A percentile compares a stretch with the other conserved stretches of the same genome.
Conservation (phyloP, 2,797 vertebrate species). For the Sphenodon punctatus region DNA sequence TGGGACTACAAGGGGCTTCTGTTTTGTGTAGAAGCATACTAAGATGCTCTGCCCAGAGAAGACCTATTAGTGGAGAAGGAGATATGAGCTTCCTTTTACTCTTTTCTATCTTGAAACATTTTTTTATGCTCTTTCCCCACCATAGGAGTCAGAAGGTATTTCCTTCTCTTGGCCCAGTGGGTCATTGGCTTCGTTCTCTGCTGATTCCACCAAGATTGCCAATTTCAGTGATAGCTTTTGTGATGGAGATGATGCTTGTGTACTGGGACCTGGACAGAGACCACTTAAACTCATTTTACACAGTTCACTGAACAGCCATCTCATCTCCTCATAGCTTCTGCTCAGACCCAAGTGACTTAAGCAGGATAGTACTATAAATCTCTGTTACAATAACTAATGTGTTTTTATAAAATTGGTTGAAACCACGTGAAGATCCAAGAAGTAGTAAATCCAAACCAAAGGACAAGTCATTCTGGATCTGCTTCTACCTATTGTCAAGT, state of each 20-base stretch:
- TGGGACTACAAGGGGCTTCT: too few relatives aligned
- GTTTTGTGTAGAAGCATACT: background rate
- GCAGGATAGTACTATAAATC: background rate
- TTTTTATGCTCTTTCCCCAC: background rate
- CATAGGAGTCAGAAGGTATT: background rate
- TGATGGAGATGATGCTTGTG: background rate
- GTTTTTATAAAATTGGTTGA: background rate
- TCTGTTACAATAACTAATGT: background rate
- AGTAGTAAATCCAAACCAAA: background rate
- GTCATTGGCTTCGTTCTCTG: background rate
- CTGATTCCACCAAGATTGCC: background rate
- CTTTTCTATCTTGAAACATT: background rate
- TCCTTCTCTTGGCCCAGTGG: fast-evolving
- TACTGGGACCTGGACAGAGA: background rate
- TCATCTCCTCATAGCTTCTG: background rate
- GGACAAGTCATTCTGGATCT: background rate
- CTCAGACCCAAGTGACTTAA: background rate
- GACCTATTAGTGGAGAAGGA: background rate
- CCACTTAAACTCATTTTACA: background rate
- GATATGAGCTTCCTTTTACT: background rate
- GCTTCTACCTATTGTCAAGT: too few relatives aligned
- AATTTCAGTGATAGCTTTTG: background rate
- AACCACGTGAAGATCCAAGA: background rate
- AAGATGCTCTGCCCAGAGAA: background rate
- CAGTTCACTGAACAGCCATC: background rate